phyloP scores from a whole-genome alignment of 2,888 invertebrate species.

The Pterostichus niger region DNA sequence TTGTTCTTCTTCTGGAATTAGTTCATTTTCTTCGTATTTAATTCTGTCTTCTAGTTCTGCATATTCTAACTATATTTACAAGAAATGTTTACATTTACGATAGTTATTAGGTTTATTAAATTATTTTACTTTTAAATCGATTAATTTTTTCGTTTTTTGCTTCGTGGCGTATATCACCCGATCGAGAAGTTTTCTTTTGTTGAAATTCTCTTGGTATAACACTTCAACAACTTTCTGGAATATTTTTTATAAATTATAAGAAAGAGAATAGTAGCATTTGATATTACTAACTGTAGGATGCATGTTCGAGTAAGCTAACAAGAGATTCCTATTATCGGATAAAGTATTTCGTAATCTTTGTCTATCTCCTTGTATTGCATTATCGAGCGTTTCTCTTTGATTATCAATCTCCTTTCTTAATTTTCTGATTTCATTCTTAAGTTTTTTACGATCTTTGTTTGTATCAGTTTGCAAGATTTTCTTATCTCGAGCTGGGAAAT shows the following conservation, averaged over 20 bases:
- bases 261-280: too few species aligned
- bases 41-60: slow-evolving; percentile 79
- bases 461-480: slow-evolving; percentile 82
- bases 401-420: slow-evolving; percentile 80
- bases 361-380: slow-evolving; percentile 81
- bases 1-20: slow-evolving; percentile 78
- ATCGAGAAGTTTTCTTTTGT: slow-evolving; percentile 82
- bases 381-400: slow-evolving; percentile 80
- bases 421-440: slow-evolving; percentile 80
- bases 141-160: slow-evolving; percentile 81
- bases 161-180: slow-evolving; percentile 81
- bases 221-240: slow-evolving; percentile 81
- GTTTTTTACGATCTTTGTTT: slow-evolving; percentile 77
- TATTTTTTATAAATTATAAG: background rate
- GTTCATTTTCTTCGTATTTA: slow-evolving; percentile 77
- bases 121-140: slow-evolving; percentile 79
- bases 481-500: slow-evolving; percentile 79
- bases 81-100: background rate
- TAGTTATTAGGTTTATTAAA: slow-evolving; percentile 8
- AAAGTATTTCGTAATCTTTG: slow-evolving; percentile 81
- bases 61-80: slow-evolving; percentile 77
- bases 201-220: slow-evolving; percentile 82
- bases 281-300: slow-evolving; percentile 73
- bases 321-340: slow-evolving; percentile 80
- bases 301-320: slow-evolving; percentile 79